phyloP scores from a whole-genome alignment of 2,113 vertebrate genomes.

The Cyanoderma ruficeps region DNA sequence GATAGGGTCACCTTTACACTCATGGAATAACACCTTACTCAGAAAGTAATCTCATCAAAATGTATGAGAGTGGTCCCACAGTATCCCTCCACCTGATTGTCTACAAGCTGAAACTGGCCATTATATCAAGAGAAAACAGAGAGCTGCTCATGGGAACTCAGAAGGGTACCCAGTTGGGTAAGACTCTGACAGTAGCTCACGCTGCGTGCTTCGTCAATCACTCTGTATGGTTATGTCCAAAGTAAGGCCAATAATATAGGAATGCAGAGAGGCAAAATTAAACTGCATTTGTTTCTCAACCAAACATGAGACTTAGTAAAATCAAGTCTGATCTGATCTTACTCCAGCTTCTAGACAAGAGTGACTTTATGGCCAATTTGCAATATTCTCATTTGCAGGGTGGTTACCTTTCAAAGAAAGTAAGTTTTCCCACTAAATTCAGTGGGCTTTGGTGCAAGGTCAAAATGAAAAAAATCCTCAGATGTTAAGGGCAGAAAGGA shows the following conservation, averaged over 20 bases:
- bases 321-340: not conserved
- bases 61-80: not conserved
- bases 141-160: not conserved
- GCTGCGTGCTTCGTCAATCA: not conserved
- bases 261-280: not conserved
- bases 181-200: not conserved
- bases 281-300: not conserved
- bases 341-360: not conserved
- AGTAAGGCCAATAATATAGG: not conserved
- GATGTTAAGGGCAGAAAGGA: not conserved
- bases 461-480: not conserved
- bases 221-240: not conserved
- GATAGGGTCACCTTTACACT: not conserved
- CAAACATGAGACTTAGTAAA: not conserved
- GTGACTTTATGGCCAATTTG: not conserved
- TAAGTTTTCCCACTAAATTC: not conserved
- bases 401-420: not conserved
- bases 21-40: not conserved
- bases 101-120: not conserved
- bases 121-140: not conserved
- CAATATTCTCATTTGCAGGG: not conserved
- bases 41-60: not conserved
- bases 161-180: not conserved
- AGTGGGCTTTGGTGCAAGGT: not conserved
- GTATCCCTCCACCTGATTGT: not conserved